phyloP scores from a whole-genome alignment of 2,797 vertebrate genomes.

The Psittacula derbiana region DNA sequence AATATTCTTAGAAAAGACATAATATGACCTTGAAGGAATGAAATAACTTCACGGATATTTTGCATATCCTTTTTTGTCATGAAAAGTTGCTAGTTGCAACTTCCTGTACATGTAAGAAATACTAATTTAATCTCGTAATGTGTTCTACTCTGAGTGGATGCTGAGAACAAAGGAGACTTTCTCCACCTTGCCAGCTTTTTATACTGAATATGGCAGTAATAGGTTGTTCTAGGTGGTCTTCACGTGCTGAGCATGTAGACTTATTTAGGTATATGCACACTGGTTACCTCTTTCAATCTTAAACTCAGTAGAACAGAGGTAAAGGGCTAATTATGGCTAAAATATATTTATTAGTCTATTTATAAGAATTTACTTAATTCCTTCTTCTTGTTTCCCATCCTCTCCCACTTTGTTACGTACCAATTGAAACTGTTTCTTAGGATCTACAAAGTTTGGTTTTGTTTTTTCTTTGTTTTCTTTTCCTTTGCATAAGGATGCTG shows the following conservation, averaged over 20 bases:
- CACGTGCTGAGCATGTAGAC: slow-evolving; percentile 56
- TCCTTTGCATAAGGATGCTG: slow-evolving; percentile 8
- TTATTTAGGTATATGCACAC: slow-evolving; percentile 55
- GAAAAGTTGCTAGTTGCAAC: background rate
- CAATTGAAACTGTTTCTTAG: background rate
- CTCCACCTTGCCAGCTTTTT: slow-evolving; percentile 25
- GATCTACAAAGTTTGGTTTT: background rate
- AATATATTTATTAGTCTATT: slow-evolving; percentile 69
- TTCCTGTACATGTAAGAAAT: background rate
- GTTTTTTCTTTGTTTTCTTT: background rate
- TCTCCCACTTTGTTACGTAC: background rate
- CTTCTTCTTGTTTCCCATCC: slow-evolving; percentile 11
- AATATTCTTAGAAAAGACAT: background rate
- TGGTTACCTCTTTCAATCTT: slow-evolving; percentile 64
- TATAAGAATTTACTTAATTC: slow-evolving; percentile 39
- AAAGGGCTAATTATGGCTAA: slow-evolving; percentile 64
- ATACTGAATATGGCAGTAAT: slow-evolving; percentile 42
- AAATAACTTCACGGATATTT: background rate
- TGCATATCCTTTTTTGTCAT: background rate
- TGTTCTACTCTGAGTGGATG: slow-evolving; percentile 3
- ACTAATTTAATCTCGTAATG: slow-evolving; percentile 2
- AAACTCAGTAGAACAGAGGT: slow-evolving; percentile 63
- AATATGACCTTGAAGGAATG: background rate
- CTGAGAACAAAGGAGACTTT: slow-evolving; percentile 1
- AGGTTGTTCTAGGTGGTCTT: slow-evolving; percentile 42